Conservation (phyloP, 2,113 vertebrate species). For the Azemiops feae region DNA sequence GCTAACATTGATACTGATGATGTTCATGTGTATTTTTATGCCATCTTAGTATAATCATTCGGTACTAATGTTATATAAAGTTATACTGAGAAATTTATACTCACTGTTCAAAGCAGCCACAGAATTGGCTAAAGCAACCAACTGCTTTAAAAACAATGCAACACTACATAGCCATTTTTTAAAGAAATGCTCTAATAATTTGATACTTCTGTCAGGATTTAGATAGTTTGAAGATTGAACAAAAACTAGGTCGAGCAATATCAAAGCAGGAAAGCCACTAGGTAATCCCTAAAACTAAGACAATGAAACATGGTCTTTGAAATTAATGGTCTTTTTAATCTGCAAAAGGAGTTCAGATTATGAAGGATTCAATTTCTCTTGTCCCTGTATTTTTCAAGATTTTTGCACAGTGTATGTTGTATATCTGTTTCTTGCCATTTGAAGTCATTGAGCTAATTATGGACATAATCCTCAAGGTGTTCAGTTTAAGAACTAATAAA, state of each 20-base stretch:
- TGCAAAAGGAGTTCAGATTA: background rate
- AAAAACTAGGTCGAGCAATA: background rate
- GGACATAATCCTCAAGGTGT: background rate
- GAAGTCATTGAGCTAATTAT: background rate
- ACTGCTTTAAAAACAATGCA: background rate
- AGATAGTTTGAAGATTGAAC: background rate
- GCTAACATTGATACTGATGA: slow-evolving; percentile 5
- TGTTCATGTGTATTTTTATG: slow-evolving; percentile 8
- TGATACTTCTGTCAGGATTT: slow-evolving; percentile 8
- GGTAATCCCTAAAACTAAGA: background rate
- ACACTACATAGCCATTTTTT: background rate
- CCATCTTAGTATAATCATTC: slow-evolving; percentile 36
- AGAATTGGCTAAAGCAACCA: background rate
- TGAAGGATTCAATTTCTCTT: background rate
- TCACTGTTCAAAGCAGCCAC: slow-evolving; percentile 3
- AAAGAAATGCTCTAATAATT: background rate
- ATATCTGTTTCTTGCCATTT: background rate
- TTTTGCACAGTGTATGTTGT: background rate
- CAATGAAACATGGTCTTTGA: background rate
- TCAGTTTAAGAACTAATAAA: background rate
- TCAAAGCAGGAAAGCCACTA: background rate
- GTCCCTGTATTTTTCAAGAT: background rate
- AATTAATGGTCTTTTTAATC: background rate
- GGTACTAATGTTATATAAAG: slow-evolving; percentile 27
- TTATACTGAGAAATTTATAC: slow-evolving; percentile 32